Conservation (phyloP, 2,797 vertebrate species). For the Calcarius lapponicus region DNA sequence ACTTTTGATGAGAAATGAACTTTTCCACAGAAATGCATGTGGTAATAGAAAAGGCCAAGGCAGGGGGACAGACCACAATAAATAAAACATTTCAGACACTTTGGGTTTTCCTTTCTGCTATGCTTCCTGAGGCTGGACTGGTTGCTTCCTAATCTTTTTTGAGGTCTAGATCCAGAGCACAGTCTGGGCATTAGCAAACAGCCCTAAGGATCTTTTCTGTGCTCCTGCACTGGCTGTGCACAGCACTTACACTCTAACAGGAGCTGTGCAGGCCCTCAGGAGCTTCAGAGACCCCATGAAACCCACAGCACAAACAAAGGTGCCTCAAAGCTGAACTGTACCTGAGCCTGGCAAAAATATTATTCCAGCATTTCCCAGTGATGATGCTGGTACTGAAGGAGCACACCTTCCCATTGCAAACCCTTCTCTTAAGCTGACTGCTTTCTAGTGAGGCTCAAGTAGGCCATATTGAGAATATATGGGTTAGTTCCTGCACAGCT, state of each 20-base stretch:
- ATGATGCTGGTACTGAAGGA: background rate
- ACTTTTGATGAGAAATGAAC: background rate
- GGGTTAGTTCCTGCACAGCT: background rate
- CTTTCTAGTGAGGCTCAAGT: background rate
- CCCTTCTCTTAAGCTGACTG: background rate
- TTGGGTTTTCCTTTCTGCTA: background rate
- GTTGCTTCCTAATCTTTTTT: background rate
- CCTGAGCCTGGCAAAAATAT: background rate
- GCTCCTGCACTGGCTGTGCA: background rate
- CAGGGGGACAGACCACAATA: background rate
- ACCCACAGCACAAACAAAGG: background rate
- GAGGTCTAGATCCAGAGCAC: background rate
- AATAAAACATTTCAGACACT: background rate
- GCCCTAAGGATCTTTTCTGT: background rate
- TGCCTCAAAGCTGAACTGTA: background rate
- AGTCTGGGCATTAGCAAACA: background rate
- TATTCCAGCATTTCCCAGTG: background rate
- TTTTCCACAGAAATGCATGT: background rate
- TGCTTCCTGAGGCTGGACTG: background rate
- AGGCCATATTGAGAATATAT: background rate
- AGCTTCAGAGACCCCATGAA: background rate
- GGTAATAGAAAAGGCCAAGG: background rate
- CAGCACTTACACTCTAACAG: rapidly evolving
- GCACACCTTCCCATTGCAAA: background rate
- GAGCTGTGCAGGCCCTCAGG: background rate